These are phyloP conservation scores for Pomacea canaliculata DNA, from an alignment of 2,888 invertebrate species.

Conservation along the genomic window DNA sequence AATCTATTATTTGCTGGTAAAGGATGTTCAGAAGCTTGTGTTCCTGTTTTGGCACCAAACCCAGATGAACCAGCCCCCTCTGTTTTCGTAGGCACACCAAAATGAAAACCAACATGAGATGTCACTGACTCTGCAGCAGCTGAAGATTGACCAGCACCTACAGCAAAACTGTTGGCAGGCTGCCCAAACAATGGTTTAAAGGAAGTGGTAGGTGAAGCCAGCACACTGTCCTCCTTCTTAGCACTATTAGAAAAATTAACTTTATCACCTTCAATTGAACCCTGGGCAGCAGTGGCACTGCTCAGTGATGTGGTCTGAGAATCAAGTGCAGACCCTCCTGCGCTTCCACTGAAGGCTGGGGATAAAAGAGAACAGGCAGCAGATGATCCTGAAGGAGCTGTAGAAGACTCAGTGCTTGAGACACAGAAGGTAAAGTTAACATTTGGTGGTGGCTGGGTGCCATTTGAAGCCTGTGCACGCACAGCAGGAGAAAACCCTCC, in stretches of 20 bases:
- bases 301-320: not conserved
- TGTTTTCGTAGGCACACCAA: not conserved
- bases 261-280: not conserved
- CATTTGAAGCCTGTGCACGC: not conserved
- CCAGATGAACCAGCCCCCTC: not conserved
- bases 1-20: no score
- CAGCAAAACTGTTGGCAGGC: conserved; percentile 8
- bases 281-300: conserved; percentile 7
- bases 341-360: not conserved
- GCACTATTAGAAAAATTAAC: not conserved
- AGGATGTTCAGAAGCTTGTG: not conserved
- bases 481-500: conserved; percentile 24
- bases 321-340: not conserved
- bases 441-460: no score
- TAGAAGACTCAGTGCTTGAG: not conserved
- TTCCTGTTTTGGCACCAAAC: not conserved
- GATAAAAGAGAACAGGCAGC: not conserved
- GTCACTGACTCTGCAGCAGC: not conserved
- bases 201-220: not conserved
- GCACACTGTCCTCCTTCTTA: not conserved
- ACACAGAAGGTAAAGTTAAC: not conserved
- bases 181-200: conserved; percentile 19
- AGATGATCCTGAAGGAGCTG: not conserved
- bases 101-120: conserved; percentile 7
- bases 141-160: conserved; percentile 3